Evolutionary conservation across 2,797 vertebrate genomes (phyloP).

Genomic region (Lagocephalus sceleratus): DNA sequence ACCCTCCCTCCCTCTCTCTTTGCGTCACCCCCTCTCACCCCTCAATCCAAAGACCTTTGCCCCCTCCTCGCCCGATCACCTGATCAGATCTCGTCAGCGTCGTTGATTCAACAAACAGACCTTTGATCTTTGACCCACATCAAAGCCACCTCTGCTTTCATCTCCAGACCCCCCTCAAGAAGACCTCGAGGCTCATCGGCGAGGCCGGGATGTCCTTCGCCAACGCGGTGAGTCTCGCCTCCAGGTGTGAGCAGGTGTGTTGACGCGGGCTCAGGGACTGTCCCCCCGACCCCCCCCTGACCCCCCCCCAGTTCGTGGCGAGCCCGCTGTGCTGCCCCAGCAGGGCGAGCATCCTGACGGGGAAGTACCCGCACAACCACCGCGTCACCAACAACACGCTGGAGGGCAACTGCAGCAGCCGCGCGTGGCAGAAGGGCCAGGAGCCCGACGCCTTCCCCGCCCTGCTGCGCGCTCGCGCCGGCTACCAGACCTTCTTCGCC

Average conservation of each 20-base stretch:
- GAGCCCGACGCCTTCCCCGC: slow-evolving; percentile 87
- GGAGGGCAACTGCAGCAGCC: slow-evolving; percentile 96
- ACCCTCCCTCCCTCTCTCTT: no score
- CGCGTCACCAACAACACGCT: slow-evolving; percentile 95
- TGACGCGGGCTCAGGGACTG: no score
- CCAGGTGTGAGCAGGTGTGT: no score
- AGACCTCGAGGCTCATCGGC: slow-evolving; percentile 88
- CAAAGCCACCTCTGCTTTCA: not conserved
- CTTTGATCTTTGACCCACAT: not conserved
- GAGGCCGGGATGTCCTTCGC: slow-evolving; percentile 89
- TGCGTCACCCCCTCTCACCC: no score
- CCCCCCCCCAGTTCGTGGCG: slow-evolving; percentile 83
- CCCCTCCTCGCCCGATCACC: no score
- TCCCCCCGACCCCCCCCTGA: no score
- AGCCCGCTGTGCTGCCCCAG: slow-evolving; percentile 97
- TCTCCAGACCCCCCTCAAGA: slow-evolving; percentile 86
- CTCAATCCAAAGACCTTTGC: no score
- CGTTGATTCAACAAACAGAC: no score
- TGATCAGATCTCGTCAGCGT: no score
- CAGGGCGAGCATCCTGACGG: slow-evolving; percentile 93
- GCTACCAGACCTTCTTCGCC: slow-evolving; percentile 97
- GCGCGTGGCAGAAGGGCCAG: slow-evolving; percentile 92
- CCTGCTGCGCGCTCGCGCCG: slow-evolving; percentile 75
- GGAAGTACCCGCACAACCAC: slow-evolving; percentile 97
- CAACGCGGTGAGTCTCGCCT: slow-evolving; percentile 80